These are phyloP conservation scores for Anthrax anthrax DNA, from an alignment of 2,888 invertebrate species.

Conservation along the genomic window DNA sequence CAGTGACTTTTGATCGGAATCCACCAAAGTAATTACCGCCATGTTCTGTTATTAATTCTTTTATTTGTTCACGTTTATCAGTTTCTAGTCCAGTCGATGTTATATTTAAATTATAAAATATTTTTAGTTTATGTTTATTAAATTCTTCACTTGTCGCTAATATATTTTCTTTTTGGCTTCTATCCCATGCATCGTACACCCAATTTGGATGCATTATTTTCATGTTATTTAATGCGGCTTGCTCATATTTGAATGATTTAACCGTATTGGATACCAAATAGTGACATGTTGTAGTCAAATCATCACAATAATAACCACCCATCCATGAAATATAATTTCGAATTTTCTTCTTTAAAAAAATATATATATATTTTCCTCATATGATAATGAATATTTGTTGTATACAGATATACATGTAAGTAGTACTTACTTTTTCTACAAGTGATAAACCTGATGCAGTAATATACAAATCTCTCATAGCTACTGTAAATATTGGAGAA, in stretches of 20 bases:
- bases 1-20: constrained; percentile 20
- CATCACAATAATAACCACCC: constrained; percentile 57
- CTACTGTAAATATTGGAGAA: constrained; percentile 65
- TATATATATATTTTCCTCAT: no score
- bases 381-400: neutral
- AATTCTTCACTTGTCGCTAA: constrained; percentile 51
- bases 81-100: constrained; percentile 60
- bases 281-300: constrained; percentile 52
- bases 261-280: constrained; percentile 70
- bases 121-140: constrained; percentile 44
- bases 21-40: constrained; percentile 49
- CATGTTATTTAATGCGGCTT: constrained; percentile 33
- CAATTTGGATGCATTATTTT: constrained; percentile 65
- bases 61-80: constrained; percentile 38
- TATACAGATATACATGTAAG: neutral
- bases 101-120: constrained; percentile 64
- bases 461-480: constrained; percentile 59
- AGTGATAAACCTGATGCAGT: constrained; percentile 48
- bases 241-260: constrained; percentile 62
- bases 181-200: constrained; percentile 69
- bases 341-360: constrained; percentile 38
- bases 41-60: constrained; percentile 52
- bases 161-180: constrained; percentile 45
- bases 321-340: constrained; percentile 53
- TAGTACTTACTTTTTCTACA: constrained; percentile 32